Percentiles rank a stretch among this genome's conserved stretches.
Conservation (phyloP, 2,888 invertebrate genomes). For the Acleris holmiana region DNA sequence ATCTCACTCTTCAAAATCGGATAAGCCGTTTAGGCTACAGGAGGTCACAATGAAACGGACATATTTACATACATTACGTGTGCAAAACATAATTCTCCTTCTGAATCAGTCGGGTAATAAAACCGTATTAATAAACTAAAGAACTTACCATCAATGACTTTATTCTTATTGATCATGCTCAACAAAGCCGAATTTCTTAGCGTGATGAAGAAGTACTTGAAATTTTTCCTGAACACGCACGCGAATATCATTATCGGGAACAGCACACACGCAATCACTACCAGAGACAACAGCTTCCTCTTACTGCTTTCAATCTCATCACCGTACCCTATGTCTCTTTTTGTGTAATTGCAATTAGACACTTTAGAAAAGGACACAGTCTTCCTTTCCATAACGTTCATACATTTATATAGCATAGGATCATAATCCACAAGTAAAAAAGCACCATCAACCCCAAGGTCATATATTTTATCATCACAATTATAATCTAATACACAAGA, state of each 20-base stretch:
- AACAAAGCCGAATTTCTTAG: conserved; percentile 84
- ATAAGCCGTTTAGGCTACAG: too few relatives aligned
- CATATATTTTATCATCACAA: conserved; percentile 42
- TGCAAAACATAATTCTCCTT: too few relatives aligned
- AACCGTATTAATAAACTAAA: too few relatives aligned
- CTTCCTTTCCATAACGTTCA: conserved; percentile 49
- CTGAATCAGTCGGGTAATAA: too few relatives aligned
- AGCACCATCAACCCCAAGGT: conserved; percentile 45
- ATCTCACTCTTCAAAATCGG: too few relatives aligned
- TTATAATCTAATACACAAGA: conserved; percentile 37
- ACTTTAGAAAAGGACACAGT: conserved; percentile 47
- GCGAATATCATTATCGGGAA: conserved; percentile 49
- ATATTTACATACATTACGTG: too few relatives aligned
- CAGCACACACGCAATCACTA: conserved; percentile 51
- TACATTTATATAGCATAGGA: conserved; percentile 52
- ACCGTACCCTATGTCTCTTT: conserved; percentile 45
- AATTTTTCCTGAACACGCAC: conserved; percentile 75
- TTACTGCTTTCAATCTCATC: conserved; percentile 41
- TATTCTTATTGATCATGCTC: conserved; percentile 79
- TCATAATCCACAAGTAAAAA: conserved; percentile 61
- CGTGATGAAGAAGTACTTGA: conserved; percentile 84
- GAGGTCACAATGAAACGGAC: too few relatives aligned
- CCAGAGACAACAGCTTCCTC: conserved; percentile 49
- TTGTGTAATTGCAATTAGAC: conserved; percentile 46
- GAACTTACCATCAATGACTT: conserved; percentile 59